These are phyloP conservation scores for Aporrectodea caliginosa DNA, from an alignment of 1,140 invertebrate genomes.

Conservation along the genomic window DNA sequence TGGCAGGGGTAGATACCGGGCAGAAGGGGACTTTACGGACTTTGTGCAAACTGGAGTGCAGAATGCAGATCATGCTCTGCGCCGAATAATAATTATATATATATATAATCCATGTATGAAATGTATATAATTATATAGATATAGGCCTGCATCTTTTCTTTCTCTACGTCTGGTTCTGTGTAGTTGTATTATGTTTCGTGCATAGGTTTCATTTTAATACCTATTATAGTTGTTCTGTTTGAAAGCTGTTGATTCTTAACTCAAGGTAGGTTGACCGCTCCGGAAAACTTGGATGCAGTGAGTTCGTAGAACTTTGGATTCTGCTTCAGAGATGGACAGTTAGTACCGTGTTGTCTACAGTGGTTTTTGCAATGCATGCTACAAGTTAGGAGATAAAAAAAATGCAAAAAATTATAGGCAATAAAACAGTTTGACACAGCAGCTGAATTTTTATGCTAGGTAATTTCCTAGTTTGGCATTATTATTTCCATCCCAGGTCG, in stretches of 20 bases:
- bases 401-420: too few species aligned
- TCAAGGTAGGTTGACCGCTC: conserved; percentile 72
- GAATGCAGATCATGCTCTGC: too few species aligned
- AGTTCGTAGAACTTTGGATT: conserved; percentile 82
- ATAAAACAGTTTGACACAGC: too few species aligned
- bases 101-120: neutral
- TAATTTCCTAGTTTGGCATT: neutral
- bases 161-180: neutral
- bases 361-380: neutral
- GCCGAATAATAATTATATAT: neutral
- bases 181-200: neutral
- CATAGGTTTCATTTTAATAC: neutral
- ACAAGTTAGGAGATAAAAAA: too few species aligned
- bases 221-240: conserved; percentile 51
- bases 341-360: conserved; percentile 23
- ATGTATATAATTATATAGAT: neutral
- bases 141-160: neutral
- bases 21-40: too few species aligned
- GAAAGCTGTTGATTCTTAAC: too few species aligned
- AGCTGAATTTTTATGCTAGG: neutral
- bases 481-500: neutral
- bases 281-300: conserved; percentile 88
- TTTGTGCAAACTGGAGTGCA: too few species aligned
- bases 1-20: too few species aligned
- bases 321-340: conserved; percentile 88